These are phyloP conservation scores for Gerris buenoi DNA, from an alignment of 1,140 invertebrate genomes.

Conservation along the genomic window DNA sequence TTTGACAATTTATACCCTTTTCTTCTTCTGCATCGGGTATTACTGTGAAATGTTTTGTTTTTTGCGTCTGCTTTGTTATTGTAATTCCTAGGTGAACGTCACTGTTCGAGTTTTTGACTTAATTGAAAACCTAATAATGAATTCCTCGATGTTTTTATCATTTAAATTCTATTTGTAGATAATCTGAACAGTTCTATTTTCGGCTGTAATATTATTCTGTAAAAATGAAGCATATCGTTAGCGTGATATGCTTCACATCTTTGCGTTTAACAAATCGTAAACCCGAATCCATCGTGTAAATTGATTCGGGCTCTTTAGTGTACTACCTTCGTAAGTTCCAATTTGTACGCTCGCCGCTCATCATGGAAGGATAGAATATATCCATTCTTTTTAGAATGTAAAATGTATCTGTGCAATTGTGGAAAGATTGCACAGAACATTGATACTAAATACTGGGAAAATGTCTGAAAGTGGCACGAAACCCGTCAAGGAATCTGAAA, in stretches of 20 bases:
- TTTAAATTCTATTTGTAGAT: not conserved
- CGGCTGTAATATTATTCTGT: not conserved
- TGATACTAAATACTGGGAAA: conserved; percentile 5
- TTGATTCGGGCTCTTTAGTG: no score
- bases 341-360: no score
- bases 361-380: not conserved
- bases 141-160: not conserved
- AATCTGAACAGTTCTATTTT: not conserved
- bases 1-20: no score
- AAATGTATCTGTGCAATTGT: conserved; percentile 10
- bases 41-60: no score
- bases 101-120: no score
- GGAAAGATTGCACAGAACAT: conserved; percentile 6
- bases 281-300: no score
- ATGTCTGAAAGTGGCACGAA: conserved; percentile 8
- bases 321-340: no score
- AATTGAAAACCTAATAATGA: no score
- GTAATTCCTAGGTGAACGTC: no score
- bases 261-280: no score
- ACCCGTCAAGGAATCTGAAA: not conserved
- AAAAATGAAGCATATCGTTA: not conserved
- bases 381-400: conserved; percentile 10
- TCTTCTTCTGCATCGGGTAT: not conserved
- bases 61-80: no score
- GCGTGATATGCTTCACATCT: no score